Base-by-base conservation (phyloP, 2,113 vertebrate species). In the Ariopsis seemanni region DNA sequence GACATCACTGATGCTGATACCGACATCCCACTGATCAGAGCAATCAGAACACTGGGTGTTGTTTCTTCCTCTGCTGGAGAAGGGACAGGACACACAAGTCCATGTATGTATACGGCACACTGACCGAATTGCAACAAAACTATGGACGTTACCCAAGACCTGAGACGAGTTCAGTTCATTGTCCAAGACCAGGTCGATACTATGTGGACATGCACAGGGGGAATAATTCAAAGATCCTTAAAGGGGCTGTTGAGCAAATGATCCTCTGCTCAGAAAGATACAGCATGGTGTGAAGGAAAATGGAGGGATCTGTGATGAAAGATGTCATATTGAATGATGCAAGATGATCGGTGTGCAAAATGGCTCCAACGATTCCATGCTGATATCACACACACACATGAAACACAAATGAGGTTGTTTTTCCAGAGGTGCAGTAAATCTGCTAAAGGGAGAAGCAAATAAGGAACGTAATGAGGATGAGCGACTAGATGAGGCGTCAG, bases 81-180 rank as follows among this genome's bases (percentile, higher is more conserved):
- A n/a, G 60, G 9, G 53, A 20, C 55, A 20, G 55, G 78, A 74
- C 80, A 82, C 50, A 84, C 50, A 34, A 89, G 10, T 79, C 80
- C 65, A 82, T 69, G 69, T 63, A 52, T 20, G 15, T 25, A 67
- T 80, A 80, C 62, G 42, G n/a, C 20, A 34, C 30, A 75, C 55
- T 7, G 52, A 72, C 27, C 22, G 15, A 8, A 85, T 22, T 27
- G 50, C 71, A n/a, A 42, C 42, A 67, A 48, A 27, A 52, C 30
- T 4, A 30, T 18, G 55, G 62, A 85, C 25, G 48, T 52, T 11
- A 65, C 58, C 74, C 42, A n/a, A 81, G 27, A 85, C 85, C 88
- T 83, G 84, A 79, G 57, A 34, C 77, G 42, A 84, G 79, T 85
- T 74, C 75, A 83, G 90, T 88, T 88, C 84, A 86, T 84, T 78